Conservation (phyloP, 1,140 invertebrate species). For the Caerostris extrusa region DNA sequence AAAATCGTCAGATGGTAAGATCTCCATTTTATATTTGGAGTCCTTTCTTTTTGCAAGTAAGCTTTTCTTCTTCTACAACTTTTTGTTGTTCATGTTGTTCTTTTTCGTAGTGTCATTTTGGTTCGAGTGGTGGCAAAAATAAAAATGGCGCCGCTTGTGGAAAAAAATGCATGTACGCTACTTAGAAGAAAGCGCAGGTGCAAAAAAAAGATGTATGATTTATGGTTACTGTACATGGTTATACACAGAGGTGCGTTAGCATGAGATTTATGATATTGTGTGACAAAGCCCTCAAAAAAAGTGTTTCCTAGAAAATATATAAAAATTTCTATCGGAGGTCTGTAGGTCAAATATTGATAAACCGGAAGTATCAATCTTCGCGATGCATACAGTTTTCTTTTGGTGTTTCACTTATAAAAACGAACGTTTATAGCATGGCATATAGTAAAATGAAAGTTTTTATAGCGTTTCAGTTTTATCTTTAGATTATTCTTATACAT, state of each 20-base stretch:
- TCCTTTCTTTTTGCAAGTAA: background rate
- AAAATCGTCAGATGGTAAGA: conserved; percentile 4
- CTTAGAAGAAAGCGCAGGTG: background rate
- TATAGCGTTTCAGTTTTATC: no score
- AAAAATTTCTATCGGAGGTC: background rate
- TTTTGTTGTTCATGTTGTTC: background rate
- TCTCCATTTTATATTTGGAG: background rate
- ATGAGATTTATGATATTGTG: background rate
- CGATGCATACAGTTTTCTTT: no score
- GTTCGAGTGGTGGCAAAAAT: background rate
- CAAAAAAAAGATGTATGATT: background rate
- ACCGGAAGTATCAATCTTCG: background rate
- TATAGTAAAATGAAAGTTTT: no score
- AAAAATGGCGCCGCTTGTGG: background rate
- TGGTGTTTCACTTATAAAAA: no score
- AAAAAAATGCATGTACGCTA: background rate
- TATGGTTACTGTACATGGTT: background rate
- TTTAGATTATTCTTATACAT: no score
- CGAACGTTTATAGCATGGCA: no score
- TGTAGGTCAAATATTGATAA: conserved; percentile 17
- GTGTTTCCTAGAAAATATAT: background rate
- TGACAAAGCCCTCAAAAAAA: background rate
- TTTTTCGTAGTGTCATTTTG: background rate
- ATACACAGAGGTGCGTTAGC: background rate
- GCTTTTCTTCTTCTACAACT: background rate